phyloP scores from a whole-genome alignment of 64 coral and sea anemone species.

The Montipora cactus region DNA sequence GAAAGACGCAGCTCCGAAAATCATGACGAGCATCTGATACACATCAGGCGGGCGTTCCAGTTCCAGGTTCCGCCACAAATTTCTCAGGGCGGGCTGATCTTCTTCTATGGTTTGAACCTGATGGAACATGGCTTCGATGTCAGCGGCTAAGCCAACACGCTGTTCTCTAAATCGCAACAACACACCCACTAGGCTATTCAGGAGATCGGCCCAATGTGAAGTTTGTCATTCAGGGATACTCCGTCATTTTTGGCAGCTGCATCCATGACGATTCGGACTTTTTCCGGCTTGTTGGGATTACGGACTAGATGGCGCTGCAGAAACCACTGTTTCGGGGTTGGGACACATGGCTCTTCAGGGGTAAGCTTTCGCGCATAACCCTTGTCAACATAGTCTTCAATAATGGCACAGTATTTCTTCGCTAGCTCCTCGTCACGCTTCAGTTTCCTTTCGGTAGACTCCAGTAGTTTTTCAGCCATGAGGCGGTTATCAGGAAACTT shows the following conservation, averaged over 20 bases:
- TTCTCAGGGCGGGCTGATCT: conserved; percentile 63
- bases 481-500: too few relatives aligned
- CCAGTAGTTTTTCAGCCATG: too few relatives aligned
- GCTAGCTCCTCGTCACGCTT: conserved; percentile 29
- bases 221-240: too few relatives aligned
- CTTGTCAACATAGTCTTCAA: conserved; percentile 44
- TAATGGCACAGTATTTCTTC: conserved; percentile 26
- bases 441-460: too few relatives aligned
- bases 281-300: conserved; percentile 63
- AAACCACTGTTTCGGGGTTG: conserved; percentile 24
- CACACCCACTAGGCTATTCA: too few relatives aligned
- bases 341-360: conserved; percentile 16
- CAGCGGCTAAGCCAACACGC: neutral
- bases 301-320: conserved; percentile 29
- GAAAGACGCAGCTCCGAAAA: conserved; percentile 60
- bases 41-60: conserved; percentile 49
- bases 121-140: conserved; percentile 65
- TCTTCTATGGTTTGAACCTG: conserved; percentile 45
- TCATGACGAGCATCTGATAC: conserved; percentile 67
- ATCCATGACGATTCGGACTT: conserved; percentile 46
- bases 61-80: conserved; percentile 69
- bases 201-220: too few relatives aligned
- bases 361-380: conserved; percentile 50
- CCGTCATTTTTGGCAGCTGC: too few relatives aligned
- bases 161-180: too few relatives aligned